phyloP scores from a whole-genome alignment of 2,888 invertebrate species.

The Hydriomena furcata region DNA sequence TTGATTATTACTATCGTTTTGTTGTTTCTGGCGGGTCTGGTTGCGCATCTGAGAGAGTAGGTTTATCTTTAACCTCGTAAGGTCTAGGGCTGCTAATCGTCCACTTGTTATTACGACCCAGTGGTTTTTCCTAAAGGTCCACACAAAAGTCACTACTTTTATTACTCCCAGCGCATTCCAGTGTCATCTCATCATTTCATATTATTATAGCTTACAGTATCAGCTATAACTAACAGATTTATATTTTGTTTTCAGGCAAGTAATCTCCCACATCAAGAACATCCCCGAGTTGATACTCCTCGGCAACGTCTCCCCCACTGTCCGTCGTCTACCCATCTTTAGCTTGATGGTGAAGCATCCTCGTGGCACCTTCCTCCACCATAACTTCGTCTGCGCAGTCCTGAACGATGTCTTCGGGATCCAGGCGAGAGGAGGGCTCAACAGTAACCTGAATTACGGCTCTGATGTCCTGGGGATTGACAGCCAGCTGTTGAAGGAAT shows the following conservation, averaged over 20 bases:
- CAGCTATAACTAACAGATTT: too few species aligned
- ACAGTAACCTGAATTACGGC: conserved; percentile 93
- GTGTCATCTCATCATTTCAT: too few species aligned
- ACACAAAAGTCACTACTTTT: too few species aligned
- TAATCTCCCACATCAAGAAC: conserved; percentile 89
- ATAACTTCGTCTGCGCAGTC: conserved; percentile 93
- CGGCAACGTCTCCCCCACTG: conserved; percentile 86
- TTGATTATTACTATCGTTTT: too few species aligned
- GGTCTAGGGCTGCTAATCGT: too few species aligned
- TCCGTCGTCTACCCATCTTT: conserved; percentile 90
- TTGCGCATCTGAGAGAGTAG: too few species aligned
- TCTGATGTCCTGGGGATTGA: conserved; percentile 93
- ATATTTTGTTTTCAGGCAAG: conserved; percentile 84
- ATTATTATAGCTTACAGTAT: too few species aligned
- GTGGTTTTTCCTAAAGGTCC: too few species aligned
- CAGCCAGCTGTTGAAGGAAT: conserved; percentile 88
- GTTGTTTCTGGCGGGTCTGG: too few species aligned
- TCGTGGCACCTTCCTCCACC: conserved; percentile 92
- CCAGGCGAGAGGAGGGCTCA: conserved; percentile 91
- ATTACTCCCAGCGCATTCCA: too few species aligned
- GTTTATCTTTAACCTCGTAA: too few species aligned
- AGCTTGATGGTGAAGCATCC: conserved; percentile 93
- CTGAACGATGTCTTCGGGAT: conserved; percentile 96
- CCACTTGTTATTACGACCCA: too few species aligned
- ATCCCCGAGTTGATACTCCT: conserved; percentile 91